Percentiles rank a stretch among this genome's conserved stretches.
Evolutionary conservation across 2,888 invertebrate species (phyloP).

Genomic region (Mystacides longicornis): DNA sequence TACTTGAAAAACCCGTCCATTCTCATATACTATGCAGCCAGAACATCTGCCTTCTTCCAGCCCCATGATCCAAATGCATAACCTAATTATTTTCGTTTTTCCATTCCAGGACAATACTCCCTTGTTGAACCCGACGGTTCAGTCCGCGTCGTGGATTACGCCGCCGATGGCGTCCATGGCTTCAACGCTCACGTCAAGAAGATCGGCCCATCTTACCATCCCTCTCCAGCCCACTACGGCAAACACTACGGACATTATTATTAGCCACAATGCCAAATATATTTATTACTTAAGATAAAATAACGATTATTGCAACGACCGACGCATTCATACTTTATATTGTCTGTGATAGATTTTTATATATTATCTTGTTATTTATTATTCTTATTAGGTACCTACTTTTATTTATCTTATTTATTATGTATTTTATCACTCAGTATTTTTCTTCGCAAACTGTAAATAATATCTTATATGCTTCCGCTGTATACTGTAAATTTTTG

Average conservation of each 20-base stretch:
- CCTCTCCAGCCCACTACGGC: conserved; percentile 4
- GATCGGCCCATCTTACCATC: conserved; percentile 22
- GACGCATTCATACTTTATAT: background rate
- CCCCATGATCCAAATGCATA: background rate
- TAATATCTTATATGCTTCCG: too few species aligned
- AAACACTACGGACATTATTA: background rate
- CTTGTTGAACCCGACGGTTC: conserved; percentile 25
- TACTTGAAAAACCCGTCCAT: too few species aligned
- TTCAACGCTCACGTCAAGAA: conserved; percentile 25
- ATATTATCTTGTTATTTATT: too few species aligned
- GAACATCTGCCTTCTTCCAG: too few species aligned
- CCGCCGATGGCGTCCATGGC: conserved; percentile 22
- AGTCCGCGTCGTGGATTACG: conserved; percentile 24
- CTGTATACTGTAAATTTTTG: too few species aligned
- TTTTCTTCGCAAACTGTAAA: too few species aligned
- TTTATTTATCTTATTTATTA: too few species aligned
- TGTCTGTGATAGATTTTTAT: too few species aligned
- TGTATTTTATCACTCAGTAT: too few species aligned
- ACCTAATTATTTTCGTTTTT: background rate
- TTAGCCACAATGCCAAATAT: background rate
- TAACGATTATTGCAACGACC: background rate
- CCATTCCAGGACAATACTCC: conserved; percentile 21
- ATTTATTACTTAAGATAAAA: background rate
- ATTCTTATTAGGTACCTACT: too few species aligned
- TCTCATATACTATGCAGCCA: too few species aligned